Percentiles rank a stretch among this genome's conserved stretches.
Conservation (phyloP, 1,140 invertebrate species). For the Bathynomus jamesi region DNA sequence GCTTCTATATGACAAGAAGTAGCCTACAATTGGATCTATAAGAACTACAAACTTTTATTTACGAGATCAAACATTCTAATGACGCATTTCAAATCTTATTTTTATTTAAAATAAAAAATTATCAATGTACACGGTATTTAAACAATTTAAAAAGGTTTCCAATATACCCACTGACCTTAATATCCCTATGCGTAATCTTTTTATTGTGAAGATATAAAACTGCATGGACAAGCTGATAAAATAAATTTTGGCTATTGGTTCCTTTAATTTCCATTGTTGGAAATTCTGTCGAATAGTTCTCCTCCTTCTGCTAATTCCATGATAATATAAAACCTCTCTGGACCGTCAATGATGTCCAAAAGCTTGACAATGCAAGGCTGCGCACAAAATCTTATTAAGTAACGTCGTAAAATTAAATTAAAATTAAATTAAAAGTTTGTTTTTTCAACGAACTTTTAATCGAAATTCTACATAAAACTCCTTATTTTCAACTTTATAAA, state of each 20-base stretch:
- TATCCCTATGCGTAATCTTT: slow-evolving; percentile 77
- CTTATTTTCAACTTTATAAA: too few relatives aligned
- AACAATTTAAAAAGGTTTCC: too few relatives aligned
- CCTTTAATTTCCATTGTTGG: slow-evolving; percentile 53
- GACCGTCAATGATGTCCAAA: slow-evolving; percentile 66
- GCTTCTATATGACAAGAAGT: too few relatives aligned
- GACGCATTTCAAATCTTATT: too few relatives aligned
- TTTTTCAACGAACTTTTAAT: too few relatives aligned
- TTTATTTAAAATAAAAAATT: too few relatives aligned
- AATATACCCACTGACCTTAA: slow-evolving; percentile 66
- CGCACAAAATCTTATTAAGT: slow-evolving; percentile 14
- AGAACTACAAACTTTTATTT: too few relatives aligned
- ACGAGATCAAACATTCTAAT: too few relatives aligned
- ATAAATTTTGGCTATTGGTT: slow-evolving; percentile 60
- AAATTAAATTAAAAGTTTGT: neutral
- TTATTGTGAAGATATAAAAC: slow-evolving; percentile 73
- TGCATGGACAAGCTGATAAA: slow-evolving; percentile 74
- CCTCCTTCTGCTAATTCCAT: slow-evolving; percentile 84
- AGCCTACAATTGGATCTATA: too few relatives aligned
- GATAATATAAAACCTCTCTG: slow-evolving; percentile 65
- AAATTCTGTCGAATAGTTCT: slow-evolving; percentile 66
- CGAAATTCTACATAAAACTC: too few relatives aligned
- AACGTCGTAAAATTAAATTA: neutral
- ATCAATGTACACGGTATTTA: too few relatives aligned
- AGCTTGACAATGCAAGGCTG: slow-evolving; percentile 70